Percentiles rank a stretch among this genome's conserved stretches.
Conservation (phyloP, 2,113 vertebrate species). For the Sula dactylatra region DNA sequence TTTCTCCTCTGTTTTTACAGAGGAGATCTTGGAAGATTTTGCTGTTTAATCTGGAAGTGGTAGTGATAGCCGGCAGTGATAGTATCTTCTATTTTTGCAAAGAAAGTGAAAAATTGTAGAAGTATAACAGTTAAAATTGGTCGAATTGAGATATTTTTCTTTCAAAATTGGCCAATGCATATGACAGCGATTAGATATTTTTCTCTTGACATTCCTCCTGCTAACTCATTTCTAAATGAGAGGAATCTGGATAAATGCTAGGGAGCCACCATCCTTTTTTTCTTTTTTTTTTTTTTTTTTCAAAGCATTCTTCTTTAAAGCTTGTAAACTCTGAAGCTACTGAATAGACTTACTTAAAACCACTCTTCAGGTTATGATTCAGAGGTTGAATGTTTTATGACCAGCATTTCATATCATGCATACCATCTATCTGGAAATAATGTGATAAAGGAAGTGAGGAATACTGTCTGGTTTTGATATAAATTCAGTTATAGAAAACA, state of each 20-base stretch:
- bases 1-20: neutral
- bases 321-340: neutral
- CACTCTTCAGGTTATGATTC: neutral
- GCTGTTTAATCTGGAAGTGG: neutral
- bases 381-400: neutral
- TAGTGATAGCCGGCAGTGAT: neutral
- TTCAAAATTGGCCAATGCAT: neutral
- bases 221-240: neutral
- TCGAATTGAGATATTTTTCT: neutral
- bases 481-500: neutral
- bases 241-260: neutral
- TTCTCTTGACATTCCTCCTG: neutral
- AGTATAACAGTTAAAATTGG: neutral
- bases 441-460: neutral
- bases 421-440: neutral
- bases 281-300: neutral
- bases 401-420: neutral
- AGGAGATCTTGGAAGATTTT: neutral
- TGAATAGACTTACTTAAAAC: neutral
- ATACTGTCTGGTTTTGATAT: neutral
- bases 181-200: neutral
- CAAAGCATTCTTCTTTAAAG: neutral
- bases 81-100: neutral
- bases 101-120: neutral
- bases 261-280: neutral